These are phyloP conservation scores for Pteria penguin DNA, from an alignment of 2,888 invertebrate genomes.

Conservation along the genomic window DNA sequence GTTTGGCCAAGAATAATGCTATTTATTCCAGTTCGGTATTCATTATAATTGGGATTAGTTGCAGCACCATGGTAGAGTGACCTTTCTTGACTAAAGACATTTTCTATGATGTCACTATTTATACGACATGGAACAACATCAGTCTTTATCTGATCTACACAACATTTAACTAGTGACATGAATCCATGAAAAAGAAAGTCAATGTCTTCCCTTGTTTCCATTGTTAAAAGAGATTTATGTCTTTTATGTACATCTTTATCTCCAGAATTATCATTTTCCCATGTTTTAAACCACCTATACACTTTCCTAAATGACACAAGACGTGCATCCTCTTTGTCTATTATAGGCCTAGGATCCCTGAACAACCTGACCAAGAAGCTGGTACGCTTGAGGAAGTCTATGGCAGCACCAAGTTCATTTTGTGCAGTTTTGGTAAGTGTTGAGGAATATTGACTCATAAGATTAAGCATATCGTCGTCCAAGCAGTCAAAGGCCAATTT, in stretches of 20 bases:
- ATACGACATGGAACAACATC: conserved; percentile 1
- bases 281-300: conserved; percentile 24
- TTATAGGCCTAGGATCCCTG: conserved; percentile 23
- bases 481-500: conserved; percentile 2
- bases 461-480: conserved; percentile 12
- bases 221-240: conserved; percentile 16
- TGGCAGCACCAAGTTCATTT: not conserved
- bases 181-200: conserved; percentile 21
- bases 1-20: not conserved
- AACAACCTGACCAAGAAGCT: conserved; percentile 18
- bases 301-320: not conserved
- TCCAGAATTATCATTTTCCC: conserved; percentile 4
- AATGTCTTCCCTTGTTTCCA: conserved; percentile 17
- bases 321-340: conserved; percentile 26
- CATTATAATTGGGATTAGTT: not conserved
- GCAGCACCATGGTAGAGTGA: not conserved
- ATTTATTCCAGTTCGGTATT: not conserved
- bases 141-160: not conserved
- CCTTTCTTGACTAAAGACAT: not conserved
- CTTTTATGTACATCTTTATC: not conserved
- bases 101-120: conserved; percentile 1
- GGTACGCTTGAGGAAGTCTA: conserved; percentile 7
- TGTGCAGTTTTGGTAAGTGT: conserved; percentile 9
- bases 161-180: conserved; percentile 7
- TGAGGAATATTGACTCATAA: conserved; percentile 20